Percentiles rank a stretch among this genome's conserved stretches.
phyloP scores from a whole-genome alignment of 2,888 invertebrate genomes.

The Tupiocoris notatus region DNA sequence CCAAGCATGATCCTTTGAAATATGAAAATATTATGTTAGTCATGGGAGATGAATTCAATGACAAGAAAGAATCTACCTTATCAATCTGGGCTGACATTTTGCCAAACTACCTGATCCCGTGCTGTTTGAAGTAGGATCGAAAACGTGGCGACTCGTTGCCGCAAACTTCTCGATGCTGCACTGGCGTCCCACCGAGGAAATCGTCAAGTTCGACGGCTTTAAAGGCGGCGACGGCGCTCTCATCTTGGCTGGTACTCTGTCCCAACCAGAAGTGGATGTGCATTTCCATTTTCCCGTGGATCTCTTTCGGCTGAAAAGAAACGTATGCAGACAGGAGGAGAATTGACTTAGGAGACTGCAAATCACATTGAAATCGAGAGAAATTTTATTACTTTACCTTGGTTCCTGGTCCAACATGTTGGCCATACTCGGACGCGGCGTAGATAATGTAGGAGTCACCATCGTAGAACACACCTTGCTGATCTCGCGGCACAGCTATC shows the following conservation, averaged over 20 bases:
- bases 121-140: constrained; percentile 79
- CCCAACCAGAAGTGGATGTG: constrained; percentile 95
- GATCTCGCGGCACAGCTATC: constrained; percentile 70
- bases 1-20: constrained; percentile 53
- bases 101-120: constrained; percentile 67
- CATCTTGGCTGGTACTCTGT: constrained; percentile 66
- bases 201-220: constrained; percentile 85
- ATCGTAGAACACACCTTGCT: constrained; percentile 79
- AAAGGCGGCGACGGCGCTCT: constrained; percentile 79
- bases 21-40: too few species aligned
- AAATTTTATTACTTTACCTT: too few species aligned
- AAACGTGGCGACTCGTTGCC: constrained; percentile 81
- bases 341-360: too few species aligned
- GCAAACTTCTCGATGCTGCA: constrained; percentile 82
- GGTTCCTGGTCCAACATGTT: constrained; percentile 67
- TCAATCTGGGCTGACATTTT: too few species aligned
- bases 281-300: constrained; percentile 62
- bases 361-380: too few species aligned
- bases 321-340: not conserved
- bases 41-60: too few species aligned
- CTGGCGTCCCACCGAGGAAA: constrained; percentile 70
- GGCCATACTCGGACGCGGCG: constrained; percentile 66
- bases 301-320: constrained; percentile 56
- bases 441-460: constrained; percentile 82
- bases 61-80: too few species aligned